Evolutionary conservation across 2,888 invertebrate genomes (phyloP).

Genomic region (Anaspis maculata): DNA sequence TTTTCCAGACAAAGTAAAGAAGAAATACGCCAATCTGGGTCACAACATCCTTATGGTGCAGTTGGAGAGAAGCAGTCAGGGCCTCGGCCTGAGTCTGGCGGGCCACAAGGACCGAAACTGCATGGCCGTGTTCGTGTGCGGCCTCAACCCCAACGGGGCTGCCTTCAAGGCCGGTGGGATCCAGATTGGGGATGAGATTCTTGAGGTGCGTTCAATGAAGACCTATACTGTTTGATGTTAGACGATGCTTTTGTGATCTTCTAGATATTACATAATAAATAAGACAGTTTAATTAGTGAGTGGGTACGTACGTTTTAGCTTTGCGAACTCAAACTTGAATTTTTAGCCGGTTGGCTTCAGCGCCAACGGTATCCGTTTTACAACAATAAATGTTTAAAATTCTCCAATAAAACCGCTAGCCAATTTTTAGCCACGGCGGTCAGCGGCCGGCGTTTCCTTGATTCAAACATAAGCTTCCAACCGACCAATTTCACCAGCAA

Average conservation of each 20-base stretch:
- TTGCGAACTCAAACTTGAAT: no score
- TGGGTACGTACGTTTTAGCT: neutral
- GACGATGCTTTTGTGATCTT: neutral
- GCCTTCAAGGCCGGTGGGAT: conserved; percentile 68
- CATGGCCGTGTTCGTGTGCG: conserved; percentile 95
- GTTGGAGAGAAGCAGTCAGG: conserved; percentile 64
- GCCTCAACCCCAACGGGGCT: conserved; percentile 82
- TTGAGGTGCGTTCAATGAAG: conserved; percentile 70
- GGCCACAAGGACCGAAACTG: conserved; percentile 89
- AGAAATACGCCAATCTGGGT: conserved; percentile 80
- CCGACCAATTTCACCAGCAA: no score
- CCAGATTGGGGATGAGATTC: conserved; percentile 87
- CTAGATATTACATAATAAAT: no score
- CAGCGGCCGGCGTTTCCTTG: no score
- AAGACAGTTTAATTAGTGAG: no score
- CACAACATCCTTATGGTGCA: conserved; percentile 64
- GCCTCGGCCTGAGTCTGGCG: conserved; percentile 85
- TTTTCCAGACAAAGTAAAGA: conserved; percentile 77
- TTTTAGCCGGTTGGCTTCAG: no score
- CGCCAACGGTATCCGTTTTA: no score
- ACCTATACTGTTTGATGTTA: conserved; percentile 1
- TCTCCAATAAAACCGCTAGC: no score
- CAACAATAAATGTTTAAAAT: no score
- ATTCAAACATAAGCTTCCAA: no score
- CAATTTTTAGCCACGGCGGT: no score